These are phyloP conservation scores for Pituophis catenifer DNA, from an alignment of 2,113 vertebrate genomes.

Conservation along the genomic window DNA sequence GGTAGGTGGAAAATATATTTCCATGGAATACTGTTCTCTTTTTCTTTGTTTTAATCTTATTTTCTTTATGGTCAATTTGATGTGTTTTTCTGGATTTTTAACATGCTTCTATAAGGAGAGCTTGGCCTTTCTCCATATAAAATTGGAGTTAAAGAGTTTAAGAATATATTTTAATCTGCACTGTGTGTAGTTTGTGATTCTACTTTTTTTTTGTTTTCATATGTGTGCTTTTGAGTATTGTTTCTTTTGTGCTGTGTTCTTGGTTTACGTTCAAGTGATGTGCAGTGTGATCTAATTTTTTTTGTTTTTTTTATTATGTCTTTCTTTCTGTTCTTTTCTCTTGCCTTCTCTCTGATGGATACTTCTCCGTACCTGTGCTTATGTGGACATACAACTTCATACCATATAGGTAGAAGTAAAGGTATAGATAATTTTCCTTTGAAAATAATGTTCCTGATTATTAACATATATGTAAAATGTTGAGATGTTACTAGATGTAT, in stretches of 20 bases:
- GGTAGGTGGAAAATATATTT: slow-evolving; percentile 53
- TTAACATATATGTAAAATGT: slow-evolving; percentile 52
- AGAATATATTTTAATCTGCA: slow-evolving; percentile 32
- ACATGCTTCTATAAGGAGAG: slow-evolving; percentile 54
- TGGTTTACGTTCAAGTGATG: slow-evolving; percentile 29
- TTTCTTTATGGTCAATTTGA: slow-evolving; percentile 49
- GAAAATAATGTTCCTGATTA: slow-evolving; percentile 54
- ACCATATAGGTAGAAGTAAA: slow-evolving; percentile 95
- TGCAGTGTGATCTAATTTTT: slow-evolving; percentile 56
- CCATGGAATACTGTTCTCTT: slow-evolving; percentile 35
- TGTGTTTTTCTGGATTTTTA: slow-evolving; percentile 44
- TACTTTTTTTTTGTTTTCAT: slow-evolving; percentile 19
- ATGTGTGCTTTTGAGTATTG: slow-evolving; percentile 27
- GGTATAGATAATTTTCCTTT: slow-evolving; percentile 82
- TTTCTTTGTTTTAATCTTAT: slow-evolving; percentile 34
- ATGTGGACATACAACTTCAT: slow-evolving; percentile 71
- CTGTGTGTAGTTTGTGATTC: neutral
- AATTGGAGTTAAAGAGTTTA: slow-evolving; percentile 47
- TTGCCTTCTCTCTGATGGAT: slow-evolving; percentile 67
- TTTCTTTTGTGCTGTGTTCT: slow-evolving; percentile 25
- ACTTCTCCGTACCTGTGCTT: slow-evolving; percentile 63
- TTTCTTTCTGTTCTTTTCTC: slow-evolving; percentile 60
- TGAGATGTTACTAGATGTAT: slow-evolving; percentile 42
- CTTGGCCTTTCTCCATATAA: slow-evolving; percentile 53
- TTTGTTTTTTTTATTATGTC: slow-evolving; percentile 51